Evolutionary conservation across 1,140 invertebrate genomes (phyloP).

Genomic region (Melitaea cinxia): DNA sequence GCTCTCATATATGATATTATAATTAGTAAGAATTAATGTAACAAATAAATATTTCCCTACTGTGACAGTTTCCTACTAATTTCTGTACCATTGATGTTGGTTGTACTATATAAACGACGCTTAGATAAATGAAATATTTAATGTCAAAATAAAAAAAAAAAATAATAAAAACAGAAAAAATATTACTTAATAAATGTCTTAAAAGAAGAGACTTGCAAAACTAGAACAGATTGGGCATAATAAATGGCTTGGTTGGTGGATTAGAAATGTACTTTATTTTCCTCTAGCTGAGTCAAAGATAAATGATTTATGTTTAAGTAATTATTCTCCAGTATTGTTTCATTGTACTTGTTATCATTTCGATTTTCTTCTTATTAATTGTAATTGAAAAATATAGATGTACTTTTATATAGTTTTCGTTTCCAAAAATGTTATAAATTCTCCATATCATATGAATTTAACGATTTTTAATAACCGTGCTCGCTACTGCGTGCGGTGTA

Average conservation of each 20-base stretch:
- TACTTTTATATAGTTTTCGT: not conserved
- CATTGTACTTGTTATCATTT: not conserved
- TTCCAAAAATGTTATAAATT: not conserved
- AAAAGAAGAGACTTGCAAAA: too few relatives aligned
- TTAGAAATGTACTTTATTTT: not conserved
- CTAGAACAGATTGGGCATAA: too few relatives aligned
- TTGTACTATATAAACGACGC: not conserved
- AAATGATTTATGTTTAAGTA: not conserved
- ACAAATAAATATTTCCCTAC: not conserved
- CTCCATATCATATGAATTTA: conserved; percentile 24
- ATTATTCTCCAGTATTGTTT: conserved; percentile 4
- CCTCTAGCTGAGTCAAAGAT: not conserved
- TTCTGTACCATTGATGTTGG: not conserved
- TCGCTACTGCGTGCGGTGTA: conserved; percentile 6
- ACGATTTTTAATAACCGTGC: not conserved
- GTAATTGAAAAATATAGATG: not conserved
- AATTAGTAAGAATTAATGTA: not conserved
- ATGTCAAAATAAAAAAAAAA: not conserved
- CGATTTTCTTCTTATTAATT: not conserved
- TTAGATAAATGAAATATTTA: not conserved
- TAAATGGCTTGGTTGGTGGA: too few relatives aligned
- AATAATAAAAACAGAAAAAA: not conserved
- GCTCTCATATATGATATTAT: conserved; percentile 5
- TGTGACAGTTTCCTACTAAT: not conserved
- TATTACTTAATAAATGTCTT: too few relatives aligned